phyloP scores from a whole-genome alignment of 2,113 vertebrate genomes.

The Loxodonta africana region DNA sequence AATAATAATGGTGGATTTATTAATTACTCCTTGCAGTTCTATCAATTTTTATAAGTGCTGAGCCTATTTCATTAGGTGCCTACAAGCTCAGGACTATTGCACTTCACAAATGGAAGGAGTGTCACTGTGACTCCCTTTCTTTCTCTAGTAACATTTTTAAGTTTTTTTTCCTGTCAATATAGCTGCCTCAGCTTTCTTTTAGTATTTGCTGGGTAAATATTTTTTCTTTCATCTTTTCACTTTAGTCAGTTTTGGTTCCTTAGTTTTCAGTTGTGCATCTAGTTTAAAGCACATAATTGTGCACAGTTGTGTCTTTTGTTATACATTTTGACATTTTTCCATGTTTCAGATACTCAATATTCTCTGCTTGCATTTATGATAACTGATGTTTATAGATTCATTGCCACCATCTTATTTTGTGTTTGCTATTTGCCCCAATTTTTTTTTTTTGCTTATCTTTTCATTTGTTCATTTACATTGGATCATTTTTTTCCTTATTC shows the following conservation, averaged over 20 bases:
- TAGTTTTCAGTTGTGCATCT: neutral
- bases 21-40: neutral
- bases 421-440: no score
- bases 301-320: no score
- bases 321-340: neutral
- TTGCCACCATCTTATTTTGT: no score
- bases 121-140: neutral
- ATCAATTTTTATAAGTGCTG: no score
- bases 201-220: fast-evolving
- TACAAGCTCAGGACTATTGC: neutral
- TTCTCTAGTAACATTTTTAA: no score
- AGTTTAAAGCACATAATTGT: neutral
- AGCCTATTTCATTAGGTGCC: neutral
- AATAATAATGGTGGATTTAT: fast-evolving
- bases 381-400: no score
- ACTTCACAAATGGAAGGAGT: fast-evolving
- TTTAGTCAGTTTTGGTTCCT: neutral
- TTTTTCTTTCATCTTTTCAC: no score
- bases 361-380: neutral
- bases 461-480: neutral
- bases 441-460: neutral
- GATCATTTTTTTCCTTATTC: neutral
- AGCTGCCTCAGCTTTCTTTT: no score
- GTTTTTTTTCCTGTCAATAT: fast-evolving
- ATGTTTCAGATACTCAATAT: neutral